phyloP scores from a whole-genome alignment of 1,140 invertebrate species.

The Halictus rubicundus region DNA sequence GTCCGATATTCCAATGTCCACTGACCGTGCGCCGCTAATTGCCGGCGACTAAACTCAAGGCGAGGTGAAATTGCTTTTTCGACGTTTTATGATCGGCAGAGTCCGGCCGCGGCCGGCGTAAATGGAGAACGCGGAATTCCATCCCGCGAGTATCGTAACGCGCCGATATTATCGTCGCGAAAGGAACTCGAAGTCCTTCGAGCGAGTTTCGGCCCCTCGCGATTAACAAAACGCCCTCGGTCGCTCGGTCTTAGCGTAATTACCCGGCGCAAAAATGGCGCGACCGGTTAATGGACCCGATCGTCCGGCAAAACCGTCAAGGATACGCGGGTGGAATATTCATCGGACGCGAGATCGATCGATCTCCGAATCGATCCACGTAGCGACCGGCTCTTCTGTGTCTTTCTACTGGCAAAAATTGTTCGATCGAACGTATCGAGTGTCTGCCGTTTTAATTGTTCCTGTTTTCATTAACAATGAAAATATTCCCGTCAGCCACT shows the following conservation, averaged over 20 bases:
- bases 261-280: background rate
- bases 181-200: constrained; percentile 25
- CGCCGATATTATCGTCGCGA: background rate
- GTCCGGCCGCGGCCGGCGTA: too few species aligned
- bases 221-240: constrained; percentile 6
- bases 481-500: too few species aligned
- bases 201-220: background rate
- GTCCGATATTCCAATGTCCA: constrained; percentile 9
- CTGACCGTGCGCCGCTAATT: constrained; percentile 6
- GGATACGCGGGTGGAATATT: background rate
- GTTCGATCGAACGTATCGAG: too few species aligned
- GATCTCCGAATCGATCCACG: background rate
- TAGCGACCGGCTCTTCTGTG: background rate
- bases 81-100: constrained; percentile 5
- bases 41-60: constrained; percentile 11
- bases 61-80: background rate
- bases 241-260: constrained; percentile 11
- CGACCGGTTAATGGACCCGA: constrained; percentile 27
- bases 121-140: background rate
- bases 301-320: background rate
- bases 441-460: too few species aligned
- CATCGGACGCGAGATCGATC: background rate
- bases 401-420: too few species aligned
- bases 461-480: too few species aligned
- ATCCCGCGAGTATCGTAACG: background rate